These are phyloP conservation scores for Prunella himalayana DNA, from an alignment of 2,113 vertebrate species.

Conservation along the genomic window DNA sequence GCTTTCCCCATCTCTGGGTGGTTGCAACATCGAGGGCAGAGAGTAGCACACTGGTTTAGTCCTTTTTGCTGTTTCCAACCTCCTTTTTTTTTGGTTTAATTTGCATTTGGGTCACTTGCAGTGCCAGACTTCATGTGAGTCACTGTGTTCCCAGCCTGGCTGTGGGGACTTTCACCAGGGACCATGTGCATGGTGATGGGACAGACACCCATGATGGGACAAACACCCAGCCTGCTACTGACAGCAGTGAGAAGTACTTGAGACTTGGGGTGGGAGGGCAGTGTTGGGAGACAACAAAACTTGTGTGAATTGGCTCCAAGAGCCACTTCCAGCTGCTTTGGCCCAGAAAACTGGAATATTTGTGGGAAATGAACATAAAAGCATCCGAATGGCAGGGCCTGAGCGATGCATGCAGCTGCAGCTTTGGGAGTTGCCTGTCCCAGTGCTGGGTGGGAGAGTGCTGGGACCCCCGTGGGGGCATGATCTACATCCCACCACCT, in stretches of 20 bases:
- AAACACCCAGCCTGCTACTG: not conserved
- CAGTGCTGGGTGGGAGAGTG: not conserved
- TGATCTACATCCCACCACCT: not conserved
- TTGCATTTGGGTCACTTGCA: not conserved
- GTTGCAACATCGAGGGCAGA: not conserved
- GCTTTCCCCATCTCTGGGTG: not conserved
- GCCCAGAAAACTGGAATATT: not conserved
- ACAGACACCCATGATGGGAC: not conserved
- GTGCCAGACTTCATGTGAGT: not conserved
- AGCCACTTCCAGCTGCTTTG: not conserved
- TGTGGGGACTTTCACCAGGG: not conserved
- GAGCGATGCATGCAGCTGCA: not conserved
- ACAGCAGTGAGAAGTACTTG: not conserved
- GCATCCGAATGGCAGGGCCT: not conserved
- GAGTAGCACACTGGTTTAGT: not conserved
- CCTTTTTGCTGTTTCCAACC: not conserved
- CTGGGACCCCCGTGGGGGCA: not conserved
- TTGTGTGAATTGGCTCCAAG: not conserved
- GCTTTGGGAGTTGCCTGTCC: not conserved
- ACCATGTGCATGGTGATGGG: fast-evolving
- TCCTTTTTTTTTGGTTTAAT: not conserved
- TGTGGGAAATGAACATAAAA: conserved; percentile 1
- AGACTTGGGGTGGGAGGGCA: not conserved
- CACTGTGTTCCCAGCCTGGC: not conserved
- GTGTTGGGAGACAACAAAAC: not conserved